Percentiles rank a stretch among this genome's conserved stretches.
These are phyloP conservation scores for Sebastes itinus DNA, from an alignment of 2,797 vertebrate species.

Conservation along the genomic window DNA sequence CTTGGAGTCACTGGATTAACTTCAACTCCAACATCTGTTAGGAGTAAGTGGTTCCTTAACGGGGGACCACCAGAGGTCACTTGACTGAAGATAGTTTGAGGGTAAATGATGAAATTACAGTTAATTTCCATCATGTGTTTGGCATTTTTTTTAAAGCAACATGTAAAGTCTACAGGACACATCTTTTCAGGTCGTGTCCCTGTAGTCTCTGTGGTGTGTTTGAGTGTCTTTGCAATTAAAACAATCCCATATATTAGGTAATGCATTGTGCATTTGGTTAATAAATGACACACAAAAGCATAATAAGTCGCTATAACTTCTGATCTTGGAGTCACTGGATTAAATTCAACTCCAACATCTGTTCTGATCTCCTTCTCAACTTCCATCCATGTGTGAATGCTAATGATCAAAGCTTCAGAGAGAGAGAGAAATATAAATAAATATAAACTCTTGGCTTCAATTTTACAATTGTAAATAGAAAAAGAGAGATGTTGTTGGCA, in stretches of 20 bases:
- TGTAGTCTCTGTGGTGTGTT: background rate
- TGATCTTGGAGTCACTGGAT: background rate
- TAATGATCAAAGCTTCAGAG: constrained; percentile 3
- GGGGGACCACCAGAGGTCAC: background rate
- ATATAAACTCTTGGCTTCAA: background rate
- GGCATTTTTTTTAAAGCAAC: background rate
- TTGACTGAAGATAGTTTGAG: background rate
- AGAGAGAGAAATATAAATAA: background rate
- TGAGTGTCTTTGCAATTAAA: background rate
- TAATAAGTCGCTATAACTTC: background rate
- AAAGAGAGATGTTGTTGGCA: background rate
- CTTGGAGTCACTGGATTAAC: background rate
- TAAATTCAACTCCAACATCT: background rate
- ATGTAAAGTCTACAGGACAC: background rate
- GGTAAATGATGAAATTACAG: background rate
- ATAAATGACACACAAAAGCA: background rate
- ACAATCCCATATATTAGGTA: background rate
- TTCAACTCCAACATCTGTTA: too few species aligned
- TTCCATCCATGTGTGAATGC: background rate
- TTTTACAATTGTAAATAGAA: background rate
- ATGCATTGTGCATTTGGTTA: background rate
- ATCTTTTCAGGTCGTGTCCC: background rate
- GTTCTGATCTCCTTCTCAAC: background rate
- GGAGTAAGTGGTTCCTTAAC: background rate
- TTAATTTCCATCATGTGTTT: background rate